Evolutionary conservation across 2,797 vertebrate species (phyloP).

Genomic region (Pygocentrus nattereri): DNA sequence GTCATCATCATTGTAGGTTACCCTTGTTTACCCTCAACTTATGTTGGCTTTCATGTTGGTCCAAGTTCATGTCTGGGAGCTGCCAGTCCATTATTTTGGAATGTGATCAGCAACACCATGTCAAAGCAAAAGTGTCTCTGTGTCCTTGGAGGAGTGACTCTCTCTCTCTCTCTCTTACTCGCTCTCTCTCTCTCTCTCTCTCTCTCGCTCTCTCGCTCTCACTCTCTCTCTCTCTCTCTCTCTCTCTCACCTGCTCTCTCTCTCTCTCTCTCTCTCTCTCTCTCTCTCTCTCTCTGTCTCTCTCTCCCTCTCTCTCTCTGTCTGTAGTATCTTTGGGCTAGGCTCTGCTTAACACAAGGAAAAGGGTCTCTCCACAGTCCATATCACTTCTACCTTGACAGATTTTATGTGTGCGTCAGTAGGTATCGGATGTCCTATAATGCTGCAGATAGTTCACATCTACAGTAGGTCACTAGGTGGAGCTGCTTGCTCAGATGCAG

Average conservation of each 20-base stretch:
- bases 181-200: background rate
- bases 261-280: conserved; percentile 14
- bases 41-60: background rate
- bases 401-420: background rate
- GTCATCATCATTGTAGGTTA: background rate
- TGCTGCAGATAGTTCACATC: background rate
- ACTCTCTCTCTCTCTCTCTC: background rate
- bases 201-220: background rate
- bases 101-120: conserved; percentile 15
- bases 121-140: background rate
- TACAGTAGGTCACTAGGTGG: conserved; percentile 45
- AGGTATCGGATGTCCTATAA: background rate
- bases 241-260: too few species aligned
- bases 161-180: too few species aligned
- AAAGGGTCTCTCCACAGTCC: background rate
- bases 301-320: conserved; percentile 12
- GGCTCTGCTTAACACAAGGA: too few species aligned
- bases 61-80: background rate
- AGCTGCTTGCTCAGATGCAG: conserved; percentile 37
- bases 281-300: background rate
- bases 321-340: background rate
- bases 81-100: background rate
- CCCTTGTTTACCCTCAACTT: background rate
- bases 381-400: background rate
- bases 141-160: conserved; percentile 16